Conservation (phyloP, 2,888 invertebrate genomes). For the Coecobrya sp. region DNA sequence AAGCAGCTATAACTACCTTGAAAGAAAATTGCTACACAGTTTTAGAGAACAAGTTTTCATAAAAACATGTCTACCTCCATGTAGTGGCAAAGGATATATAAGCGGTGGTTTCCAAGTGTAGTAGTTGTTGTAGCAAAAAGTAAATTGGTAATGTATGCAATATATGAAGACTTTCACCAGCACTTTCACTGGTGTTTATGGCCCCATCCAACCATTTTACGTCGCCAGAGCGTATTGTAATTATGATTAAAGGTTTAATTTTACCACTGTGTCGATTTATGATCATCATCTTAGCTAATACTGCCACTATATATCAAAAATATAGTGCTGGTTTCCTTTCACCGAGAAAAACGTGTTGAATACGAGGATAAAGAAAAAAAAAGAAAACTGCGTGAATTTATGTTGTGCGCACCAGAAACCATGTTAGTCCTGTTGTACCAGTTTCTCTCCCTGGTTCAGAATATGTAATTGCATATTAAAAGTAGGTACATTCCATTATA, state of each 20-base stretch:
- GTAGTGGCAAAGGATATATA: background rate
- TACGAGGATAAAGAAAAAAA: constrained; percentile 19
- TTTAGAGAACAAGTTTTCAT: constrained; percentile 44
- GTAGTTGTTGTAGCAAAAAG: constrained; percentile 29
- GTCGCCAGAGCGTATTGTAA: constrained; percentile 77
- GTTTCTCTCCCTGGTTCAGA: constrained; percentile 30
- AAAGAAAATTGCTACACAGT: constrained; percentile 44
- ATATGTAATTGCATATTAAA: constrained; percentile 60
- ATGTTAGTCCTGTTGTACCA: constrained; percentile 29
- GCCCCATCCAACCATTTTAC: constrained; percentile 70
- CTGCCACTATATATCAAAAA: constrained; percentile 61
- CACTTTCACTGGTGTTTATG: constrained; percentile 65
- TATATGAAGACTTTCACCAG: constrained; percentile 71
- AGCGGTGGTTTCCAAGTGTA: background rate
- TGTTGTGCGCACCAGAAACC: constrained; percentile 8
- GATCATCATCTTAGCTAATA: constrained; percentile 72
- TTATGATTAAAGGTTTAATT: constrained; percentile 81
- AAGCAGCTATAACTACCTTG: constrained; percentile 15
- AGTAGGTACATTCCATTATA: constrained; percentile 31
- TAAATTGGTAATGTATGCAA: constrained; percentile 64
- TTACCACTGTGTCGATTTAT: constrained; percentile 78
- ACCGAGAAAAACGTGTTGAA: constrained; percentile 59
- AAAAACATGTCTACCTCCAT: background rate
- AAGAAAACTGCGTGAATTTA: constrained; percentile 65
- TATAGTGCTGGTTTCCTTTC: constrained; percentile 36